Conservation (phyloP, 2,113 vertebrate species). For the Paratilapia polleni region DNA sequence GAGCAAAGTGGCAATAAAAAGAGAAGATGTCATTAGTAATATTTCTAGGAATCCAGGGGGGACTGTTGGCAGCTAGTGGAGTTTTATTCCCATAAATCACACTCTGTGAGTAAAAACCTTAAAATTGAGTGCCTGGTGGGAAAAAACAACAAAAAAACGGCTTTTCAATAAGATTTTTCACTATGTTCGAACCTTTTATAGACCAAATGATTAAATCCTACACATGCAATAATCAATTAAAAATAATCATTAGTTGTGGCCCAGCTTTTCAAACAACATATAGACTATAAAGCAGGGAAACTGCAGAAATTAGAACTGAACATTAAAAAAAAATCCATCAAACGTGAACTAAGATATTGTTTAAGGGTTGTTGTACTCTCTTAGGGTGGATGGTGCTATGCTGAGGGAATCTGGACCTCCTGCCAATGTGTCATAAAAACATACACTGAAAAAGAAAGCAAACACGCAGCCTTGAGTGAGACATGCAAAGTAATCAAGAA, state of each 20-base stretch:
- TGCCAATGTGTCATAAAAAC: not conserved
- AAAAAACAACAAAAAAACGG: too few species aligned
- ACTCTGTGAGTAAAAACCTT: not conserved
- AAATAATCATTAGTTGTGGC: too few species aligned
- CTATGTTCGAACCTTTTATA: too few species aligned
- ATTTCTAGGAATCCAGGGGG: not conserved
- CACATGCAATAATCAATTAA: too few species aligned
- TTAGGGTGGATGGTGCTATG: not conserved
- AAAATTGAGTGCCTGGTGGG: not conserved
- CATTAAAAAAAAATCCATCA: not conserved
- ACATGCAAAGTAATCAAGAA: not conserved
- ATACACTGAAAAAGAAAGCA: not conserved
- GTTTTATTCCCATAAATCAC: not conserved
- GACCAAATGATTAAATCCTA: too few species aligned
- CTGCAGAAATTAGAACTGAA: not conserved
- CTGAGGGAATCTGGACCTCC: not conserved
- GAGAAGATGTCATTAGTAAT: not conserved
- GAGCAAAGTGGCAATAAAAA: conserved; percentile 1
- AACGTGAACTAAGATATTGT: not conserved
- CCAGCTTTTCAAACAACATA: not conserved
- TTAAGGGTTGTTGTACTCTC: too few species aligned
- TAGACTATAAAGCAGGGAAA: not conserved
- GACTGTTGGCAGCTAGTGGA: not conserved
- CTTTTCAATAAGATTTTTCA: too few species aligned
- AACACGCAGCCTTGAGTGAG: not conserved